Evolutionary conservation across 2,797 vertebrate genomes (phyloP).

Genomic region (Cyclura pinguis): DNA sequence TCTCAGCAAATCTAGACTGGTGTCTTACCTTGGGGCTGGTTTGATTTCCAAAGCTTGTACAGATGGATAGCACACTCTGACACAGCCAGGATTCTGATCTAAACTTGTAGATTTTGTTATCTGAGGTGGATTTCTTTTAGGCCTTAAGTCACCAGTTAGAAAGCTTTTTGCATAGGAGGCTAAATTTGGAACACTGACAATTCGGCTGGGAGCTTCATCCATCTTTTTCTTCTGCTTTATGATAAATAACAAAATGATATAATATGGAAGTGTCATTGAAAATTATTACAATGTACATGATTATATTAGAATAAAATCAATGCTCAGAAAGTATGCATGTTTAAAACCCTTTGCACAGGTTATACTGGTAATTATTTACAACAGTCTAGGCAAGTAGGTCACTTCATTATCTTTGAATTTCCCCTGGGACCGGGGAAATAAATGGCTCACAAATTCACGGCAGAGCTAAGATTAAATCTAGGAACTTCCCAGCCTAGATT

Average conservation of each 20-base stretch:
- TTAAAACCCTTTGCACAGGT: neutral
- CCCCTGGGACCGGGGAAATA: neutral
- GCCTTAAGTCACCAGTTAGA: constrained; percentile 80
- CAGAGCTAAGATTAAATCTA: neutral
- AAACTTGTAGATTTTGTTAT: constrained; percentile 87
- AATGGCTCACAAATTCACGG: neutral
- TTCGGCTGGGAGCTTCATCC: constrained; percentile 85
- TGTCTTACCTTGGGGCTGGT: constrained; percentile 83
- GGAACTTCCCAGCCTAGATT: neutral
- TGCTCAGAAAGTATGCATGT: neutral
- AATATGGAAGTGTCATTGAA: neutral
- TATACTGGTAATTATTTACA: neutral
- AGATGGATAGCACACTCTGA: constrained; percentile 82
- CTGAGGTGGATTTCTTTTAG: constrained; percentile 80
- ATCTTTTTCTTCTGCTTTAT: constrained; percentile 85
- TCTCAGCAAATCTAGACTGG: constrained; percentile 21
- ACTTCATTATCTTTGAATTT: neutral
- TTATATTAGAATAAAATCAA: neutral
- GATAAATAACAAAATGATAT: constrained; percentile 51
- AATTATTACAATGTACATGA: neutral
- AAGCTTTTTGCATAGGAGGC: constrained; percentile 86
- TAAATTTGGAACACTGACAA: constrained; percentile 88
- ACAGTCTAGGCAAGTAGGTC: neutral
- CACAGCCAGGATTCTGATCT: constrained; percentile 79
- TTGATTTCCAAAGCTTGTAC: constrained; percentile 79